Evolutionary conservation across 2,888 invertebrate genomes (phyloP), one percentile per base, ranked within the genome.

Genomic region (Emesis russula): DNA sequence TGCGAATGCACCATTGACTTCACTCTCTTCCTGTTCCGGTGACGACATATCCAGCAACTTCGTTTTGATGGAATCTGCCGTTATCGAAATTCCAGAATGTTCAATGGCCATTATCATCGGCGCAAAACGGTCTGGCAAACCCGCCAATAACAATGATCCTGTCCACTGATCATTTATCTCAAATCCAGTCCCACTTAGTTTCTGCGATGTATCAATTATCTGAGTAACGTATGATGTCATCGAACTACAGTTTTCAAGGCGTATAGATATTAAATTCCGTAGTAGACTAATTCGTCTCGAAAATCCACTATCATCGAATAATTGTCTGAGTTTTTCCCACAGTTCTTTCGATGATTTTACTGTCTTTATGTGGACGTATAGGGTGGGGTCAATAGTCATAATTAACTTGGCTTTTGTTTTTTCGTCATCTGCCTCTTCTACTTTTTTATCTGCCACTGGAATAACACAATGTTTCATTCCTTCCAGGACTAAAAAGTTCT

Each of bases 351-450:
- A 38, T 25, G 83, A 87, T 1, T 11, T 9, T 7, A 44, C 81
- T 6, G 70, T 63, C 44, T 88, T 94, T 3, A 92, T 91, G 41
- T 94, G 94, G 0, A 90, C 91, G 18, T 85, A 94, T 44, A 89
- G 36, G 7, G 89, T 85, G 2, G 91, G 36, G 38, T 93, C 93
- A 5, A 93, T 91, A 0, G 93, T 94, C 36, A 94, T 31, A 3
- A 91, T 78, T 13, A 94, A 13, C 31, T 94, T 92, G 90, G 53
- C 53, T 81, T 79, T 90, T 0, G 92, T 87, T 44, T 92, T 93
- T 5, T 11, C n/a, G 71, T 90, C 84, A 2, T 87, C 87, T 77
- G 73, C 53, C 15, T 13, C 53, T 0, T 53, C 53, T 15, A 53
- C 53, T 15, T 15, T 53, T 53, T n/a, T 53, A 15, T 15, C 53